phyloP scores from a whole-genome alignment of 2,888 invertebrate species.

The Glyphotaelius pellucidus region DNA sequence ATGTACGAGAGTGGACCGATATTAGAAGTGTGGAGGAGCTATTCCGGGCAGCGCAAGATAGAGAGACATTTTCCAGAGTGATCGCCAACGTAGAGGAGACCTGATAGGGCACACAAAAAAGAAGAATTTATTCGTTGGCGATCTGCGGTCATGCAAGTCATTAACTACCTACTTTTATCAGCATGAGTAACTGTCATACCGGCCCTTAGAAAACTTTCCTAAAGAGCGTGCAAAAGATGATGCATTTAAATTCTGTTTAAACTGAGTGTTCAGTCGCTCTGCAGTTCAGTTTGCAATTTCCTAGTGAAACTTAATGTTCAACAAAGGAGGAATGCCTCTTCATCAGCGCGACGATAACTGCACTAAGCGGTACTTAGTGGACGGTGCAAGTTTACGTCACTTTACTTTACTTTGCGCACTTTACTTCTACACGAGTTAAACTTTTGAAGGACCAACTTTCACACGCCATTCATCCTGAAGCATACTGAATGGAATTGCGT shows the following conservation, averaged over 20 bases:
- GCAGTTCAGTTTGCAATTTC: background rate
- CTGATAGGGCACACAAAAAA: too few species aligned
- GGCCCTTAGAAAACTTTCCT: too few species aligned
- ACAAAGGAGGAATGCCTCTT: background rate
- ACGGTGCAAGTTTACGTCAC: background rate
- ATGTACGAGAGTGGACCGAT: too few species aligned
- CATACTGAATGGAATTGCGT: background rate
- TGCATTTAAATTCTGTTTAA: background rate
- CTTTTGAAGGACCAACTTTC: background rate
- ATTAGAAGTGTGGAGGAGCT: too few species aligned
- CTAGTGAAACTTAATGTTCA: background rate
- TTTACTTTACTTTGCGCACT: background rate
- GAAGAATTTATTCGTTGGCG: too few species aligned
- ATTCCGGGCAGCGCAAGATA: too few species aligned
- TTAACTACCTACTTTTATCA: too few species aligned
- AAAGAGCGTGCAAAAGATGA: too few species aligned
- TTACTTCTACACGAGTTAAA: background rate
- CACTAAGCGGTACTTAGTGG: background rate
- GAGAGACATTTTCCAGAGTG: too few species aligned
- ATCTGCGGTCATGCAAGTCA: too few species aligned
- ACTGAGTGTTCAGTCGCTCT: background rate
- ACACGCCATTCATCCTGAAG: background rate
- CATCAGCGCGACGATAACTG: background rate
- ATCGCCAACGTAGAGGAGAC: too few species aligned
- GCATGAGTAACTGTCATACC: too few species aligned